phyloP scores from a whole-genome alignment of 2,888 invertebrate genomes.

The Panzeria rudis region DNA sequence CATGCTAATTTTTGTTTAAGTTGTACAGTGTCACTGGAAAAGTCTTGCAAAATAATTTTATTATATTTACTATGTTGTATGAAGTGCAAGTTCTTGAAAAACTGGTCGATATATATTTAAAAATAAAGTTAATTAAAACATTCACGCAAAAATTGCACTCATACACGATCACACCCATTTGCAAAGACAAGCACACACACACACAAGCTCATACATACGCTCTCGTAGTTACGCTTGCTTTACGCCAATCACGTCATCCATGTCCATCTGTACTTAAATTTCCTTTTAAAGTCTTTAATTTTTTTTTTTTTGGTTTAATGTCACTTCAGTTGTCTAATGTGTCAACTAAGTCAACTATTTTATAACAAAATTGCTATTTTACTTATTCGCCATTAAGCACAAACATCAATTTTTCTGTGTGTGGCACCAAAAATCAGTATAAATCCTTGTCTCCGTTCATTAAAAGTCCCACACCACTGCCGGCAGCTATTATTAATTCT shows the following conservation, averaged over 20 bases:
- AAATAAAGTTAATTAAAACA: too few species aligned
- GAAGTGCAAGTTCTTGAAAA: too few species aligned
- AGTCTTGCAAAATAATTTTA: too few species aligned
- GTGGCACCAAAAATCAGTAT: constrained; percentile 31
- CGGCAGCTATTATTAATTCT: not conserved
- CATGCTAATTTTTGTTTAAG: too few species aligned
- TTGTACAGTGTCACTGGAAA: too few species aligned
- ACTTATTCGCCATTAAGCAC: not conserved
- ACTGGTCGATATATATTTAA: too few species aligned
- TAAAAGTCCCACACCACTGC: constrained; percentile 21
- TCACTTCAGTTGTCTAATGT: not conserved
- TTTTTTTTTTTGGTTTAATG: not conserved
- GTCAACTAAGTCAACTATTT: constrained; percentile 9
- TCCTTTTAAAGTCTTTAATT: constrained; percentile 5
- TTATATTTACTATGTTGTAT: too few species aligned
- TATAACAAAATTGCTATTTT: not conserved
- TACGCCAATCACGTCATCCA: not conserved
- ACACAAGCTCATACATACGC: not conserved
- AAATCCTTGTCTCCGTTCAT: constrained; percentile 30
- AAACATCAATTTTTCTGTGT: constrained; percentile 20
- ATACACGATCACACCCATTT: too few species aligned
- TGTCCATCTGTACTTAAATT: not conserved
- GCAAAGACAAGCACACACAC: not conserved
- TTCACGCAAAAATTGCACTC: too few species aligned
- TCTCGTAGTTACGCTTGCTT: not conserved